Evolutionary conservation across 2,797 vertebrate species (phyloP), one percentile per base, ranked within the genome.

Genomic region (Danionella dracula): DNA sequence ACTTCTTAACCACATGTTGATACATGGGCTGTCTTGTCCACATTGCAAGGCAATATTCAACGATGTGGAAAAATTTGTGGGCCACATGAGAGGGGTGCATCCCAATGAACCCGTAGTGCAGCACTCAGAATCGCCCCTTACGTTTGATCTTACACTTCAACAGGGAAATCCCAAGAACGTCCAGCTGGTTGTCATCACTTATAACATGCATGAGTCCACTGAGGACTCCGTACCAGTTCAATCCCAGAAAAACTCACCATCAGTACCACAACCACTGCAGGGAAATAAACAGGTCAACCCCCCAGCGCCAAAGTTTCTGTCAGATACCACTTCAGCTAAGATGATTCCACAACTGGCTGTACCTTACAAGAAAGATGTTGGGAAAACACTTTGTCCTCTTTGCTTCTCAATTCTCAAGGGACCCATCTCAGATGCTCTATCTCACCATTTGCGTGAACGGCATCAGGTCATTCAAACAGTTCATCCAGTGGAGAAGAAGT

Each of bases 401-500:
- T 99, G 97, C 77, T 99, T 99, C 77, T 98, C 96, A 1, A 99
- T 99, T 85, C 87, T 99, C 0, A 99, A 99, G 84, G 96, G 96
- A 32, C 96, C 96, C 11, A 98, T 99, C 79, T 96, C 96, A 0
- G 96, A 98, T 64, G 94, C 96, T 2, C 85, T 99, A 74, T 93
- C 96, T 7, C 96, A 98, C 81, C 96, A 99, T 75, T 85, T 99
- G 61, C 88, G 94, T 68, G 96, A 99, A 80, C 83, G 95, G 60
- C 96, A 99, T 81, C 96, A 99, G 68, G 96, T 98, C 4, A 97
- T 99, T 74, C 95, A 99, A 84, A 97, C 95, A 0, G 94, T 97
- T 69, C 95, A 98, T 77, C 96, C 95, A 0, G 96, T 99, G 67
- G 96, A 99, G 84, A 99, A 98, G 77, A 99, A 98, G 82, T 88